Percentiles rank a stretch among this genome's conserved stretches.
phyloP scores from a whole-genome alignment of 2,113 vertebrate species.

The Pollachius pollachius region DNA sequence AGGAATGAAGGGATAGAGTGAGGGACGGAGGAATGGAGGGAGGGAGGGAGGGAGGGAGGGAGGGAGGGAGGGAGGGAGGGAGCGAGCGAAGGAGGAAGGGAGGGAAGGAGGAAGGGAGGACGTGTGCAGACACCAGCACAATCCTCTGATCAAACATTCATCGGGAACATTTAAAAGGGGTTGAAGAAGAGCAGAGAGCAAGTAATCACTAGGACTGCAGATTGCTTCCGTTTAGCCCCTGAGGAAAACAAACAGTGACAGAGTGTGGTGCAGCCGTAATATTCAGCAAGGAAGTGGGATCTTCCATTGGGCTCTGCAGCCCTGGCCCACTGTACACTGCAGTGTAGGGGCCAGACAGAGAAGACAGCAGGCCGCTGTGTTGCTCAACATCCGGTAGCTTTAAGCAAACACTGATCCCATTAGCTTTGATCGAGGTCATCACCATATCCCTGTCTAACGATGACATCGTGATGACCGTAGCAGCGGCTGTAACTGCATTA shows the following conservation, averaged over 20 bases:
- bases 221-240: constrained; percentile 55
- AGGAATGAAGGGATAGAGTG: too few relatives aligned
- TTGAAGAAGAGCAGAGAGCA: constrained; percentile 36
- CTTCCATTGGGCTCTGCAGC: constrained; percentile 31
- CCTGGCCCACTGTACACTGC: neutral
- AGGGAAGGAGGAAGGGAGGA: neutral
- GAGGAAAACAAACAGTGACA: constrained; percentile 59
- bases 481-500: too few relatives aligned
- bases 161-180: constrained; percentile 57
- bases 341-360: constrained; percentile 7
- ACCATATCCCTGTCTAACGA: too few relatives aligned
- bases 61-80: too few relatives aligned
- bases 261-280: constrained; percentile 32
- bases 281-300: constrained; percentile 31
- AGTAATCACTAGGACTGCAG: constrained; percentile 54
- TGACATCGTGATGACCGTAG: too few relatives aligned
- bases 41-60: too few relatives aligned
- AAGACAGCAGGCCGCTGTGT: neutral
- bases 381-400: too few relatives aligned
- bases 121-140: constrained; percentile 31
- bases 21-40: too few relatives aligned
- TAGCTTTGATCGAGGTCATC: too few relatives aligned
- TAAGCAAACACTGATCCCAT: too few relatives aligned
- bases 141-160: constrained; percentile 62
- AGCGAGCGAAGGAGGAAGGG: too few relatives aligned